Base-by-base conservation (phyloP, 2,888 invertebrate species). In the Lomographa bimaculata region DNA sequence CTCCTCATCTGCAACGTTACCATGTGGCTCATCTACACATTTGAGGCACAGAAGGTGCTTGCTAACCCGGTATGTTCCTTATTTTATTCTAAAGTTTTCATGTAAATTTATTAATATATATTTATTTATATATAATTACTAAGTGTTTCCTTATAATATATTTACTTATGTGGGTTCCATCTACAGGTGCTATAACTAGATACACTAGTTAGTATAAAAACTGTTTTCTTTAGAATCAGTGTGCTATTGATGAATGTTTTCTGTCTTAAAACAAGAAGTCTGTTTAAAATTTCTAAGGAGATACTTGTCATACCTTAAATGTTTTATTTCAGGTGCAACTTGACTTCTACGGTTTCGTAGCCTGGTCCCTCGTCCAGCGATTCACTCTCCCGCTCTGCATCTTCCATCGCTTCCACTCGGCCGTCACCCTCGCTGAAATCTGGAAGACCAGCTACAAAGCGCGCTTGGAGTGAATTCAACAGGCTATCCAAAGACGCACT, bases 381-480 rank as follows among this genome's bases (percentile, higher is more conserved):
- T 93, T 97, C 67, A 97, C 97, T 60, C 91, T 98, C 55, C 98
- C 98, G 19, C 92, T 98, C 57, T 97, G 97, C 91, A 98, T 98
- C 77, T 98, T 98, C 92, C 98, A 97, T 86, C 94, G 97, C 62
- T 97, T 97, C 92, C 97, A 97, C 82, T 97, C 97, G 46, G 96
- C 97, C 12, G 97, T 97, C 16, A 96, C 97, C 89, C 92, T 97
- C 56, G 97, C 97, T 54, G 97, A 97, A 90, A 96, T 97, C 62
- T 97, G 97, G 97, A 97, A 97, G 90, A 97, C 96, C 62, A 96
- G 95, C 83, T 97, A 97, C 92, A 96, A 96, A 90, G 95, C 96
- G 60, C 93, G 96, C 54, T 91, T 96, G 78, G 96, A 96, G 90
- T 96, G 94, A 94, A 73, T 58, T 46, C 25, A 11, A 6, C 38